These are phyloP conservation scores for Geothlypis trichas DNA, from an alignment of 2,113 vertebrate species.

Conservation along the genomic window DNA sequence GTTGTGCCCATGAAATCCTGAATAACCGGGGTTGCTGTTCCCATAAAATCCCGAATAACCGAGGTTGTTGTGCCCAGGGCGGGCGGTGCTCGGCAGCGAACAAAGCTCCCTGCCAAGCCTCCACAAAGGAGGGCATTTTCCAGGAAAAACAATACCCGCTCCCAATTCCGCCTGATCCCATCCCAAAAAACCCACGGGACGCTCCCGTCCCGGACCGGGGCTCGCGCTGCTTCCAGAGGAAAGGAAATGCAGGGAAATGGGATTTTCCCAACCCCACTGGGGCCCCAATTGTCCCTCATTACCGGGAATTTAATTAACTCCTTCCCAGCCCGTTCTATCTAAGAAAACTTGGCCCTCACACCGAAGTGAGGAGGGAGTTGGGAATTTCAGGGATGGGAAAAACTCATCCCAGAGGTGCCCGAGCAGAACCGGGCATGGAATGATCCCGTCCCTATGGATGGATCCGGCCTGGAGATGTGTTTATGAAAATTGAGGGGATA, in stretches of 20 bases:
- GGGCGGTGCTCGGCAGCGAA: neutral
- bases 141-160: neutral
- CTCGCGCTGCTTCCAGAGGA: fast-evolving
- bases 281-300: neutral
- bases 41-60: no score
- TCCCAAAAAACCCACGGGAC: neutral
- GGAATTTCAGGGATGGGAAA: neutral
- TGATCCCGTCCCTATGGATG: fast-evolving
- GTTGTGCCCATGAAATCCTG: no score
- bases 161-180: neutral
- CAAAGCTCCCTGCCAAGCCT: neutral
- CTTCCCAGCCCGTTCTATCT: neutral
- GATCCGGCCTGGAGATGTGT: neutral
- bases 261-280: neutral
- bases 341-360: neutral
- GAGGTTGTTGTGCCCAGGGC: neutral
- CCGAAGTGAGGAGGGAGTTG: fast-evolving
- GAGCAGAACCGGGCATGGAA: fast-evolving
- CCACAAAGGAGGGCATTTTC: neutral
- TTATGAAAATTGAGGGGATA: neutral
- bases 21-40: no score
- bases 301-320: neutral
- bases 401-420: neutral
- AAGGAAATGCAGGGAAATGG: neutral
- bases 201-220: neutral